Base-by-base conservation (phyloP, 2,888 invertebrate genomes). In the Girardia tigrina region DNA sequence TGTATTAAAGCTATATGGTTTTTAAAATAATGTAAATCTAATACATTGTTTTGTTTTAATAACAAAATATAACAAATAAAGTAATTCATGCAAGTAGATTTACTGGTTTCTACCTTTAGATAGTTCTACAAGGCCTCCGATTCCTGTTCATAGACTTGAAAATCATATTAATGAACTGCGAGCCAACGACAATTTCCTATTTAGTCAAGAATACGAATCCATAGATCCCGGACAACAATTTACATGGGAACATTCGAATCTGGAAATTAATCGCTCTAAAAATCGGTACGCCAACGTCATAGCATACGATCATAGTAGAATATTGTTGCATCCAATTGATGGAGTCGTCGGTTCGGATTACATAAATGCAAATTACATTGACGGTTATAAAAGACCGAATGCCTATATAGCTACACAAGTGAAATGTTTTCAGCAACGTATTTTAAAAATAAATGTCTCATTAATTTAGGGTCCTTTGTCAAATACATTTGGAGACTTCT, bases 201-300 rank as follows among this genome's bases (percentile, higher is more conserved):
- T 76, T 70, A 29, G 75, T 16, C 28, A 42, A n/a, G 76, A 76
- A 36, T 76, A 76, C 27, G 76, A 76, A 26, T 76, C 76, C 1
- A 76, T 76, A 28, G 76, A 76, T n/a, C 76, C 76, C 20, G 76
- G 76, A 1, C 76, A 76, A 42, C 76, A 76, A 69, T 76, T 76
- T 70, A 76, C 76, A 26, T 98, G 98, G 98, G 97, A 98, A 84
- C 92, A 95, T 84, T 95, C 95, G 0, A 95, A 92, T 83, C 89
- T 93, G 88, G 97, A 98, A 83, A 89, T 91, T 29, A 98, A 98
- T 85, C 95, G 97, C 82, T 91, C 94, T 20, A 99, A 99, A 85
- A 98, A 99, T 86, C 90, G 98, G 72, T 98, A 98, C 83, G 97
- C 97, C 28, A 98, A 98, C 84, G 97, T 98, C 0, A 94, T 97